phyloP scores from a whole-genome alignment of 2,113 vertebrate species.

The Brienomyrus brachyistius region DNA sequence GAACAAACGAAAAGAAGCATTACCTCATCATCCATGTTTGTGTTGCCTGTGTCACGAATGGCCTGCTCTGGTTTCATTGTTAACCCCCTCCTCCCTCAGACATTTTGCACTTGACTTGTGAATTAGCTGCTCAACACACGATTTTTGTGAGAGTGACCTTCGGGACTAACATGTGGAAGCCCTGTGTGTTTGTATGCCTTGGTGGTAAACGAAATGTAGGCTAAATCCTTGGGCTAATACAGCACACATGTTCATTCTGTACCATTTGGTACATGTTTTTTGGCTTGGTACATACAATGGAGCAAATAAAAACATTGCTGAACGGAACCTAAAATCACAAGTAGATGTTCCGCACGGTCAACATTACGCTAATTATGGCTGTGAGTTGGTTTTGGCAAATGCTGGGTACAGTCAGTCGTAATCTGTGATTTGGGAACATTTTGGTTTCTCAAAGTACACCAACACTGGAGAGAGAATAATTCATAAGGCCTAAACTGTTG shows the following conservation, averaged over 20 bases:
- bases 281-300: background rate
- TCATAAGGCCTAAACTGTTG: background rate
- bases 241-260: background rate
- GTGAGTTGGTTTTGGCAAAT: background rate
- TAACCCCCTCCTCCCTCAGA: constrained; percentile 27
- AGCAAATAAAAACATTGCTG: background rate
- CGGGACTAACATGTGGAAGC: background rate
- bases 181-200: background rate
- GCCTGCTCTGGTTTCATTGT: constrained; percentile 12
- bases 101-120: background rate
- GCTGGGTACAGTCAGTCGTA: background rate
- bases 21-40: constrained; percentile 40
- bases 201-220: background rate
- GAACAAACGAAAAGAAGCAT: constrained; percentile 32
- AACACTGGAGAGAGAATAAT: background rate
- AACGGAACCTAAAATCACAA: background rate
- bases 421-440: background rate
- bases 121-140: background rate
- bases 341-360: background rate
- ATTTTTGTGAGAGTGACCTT: background rate
- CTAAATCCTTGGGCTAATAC: background rate
- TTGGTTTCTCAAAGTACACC: background rate
- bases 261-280: background rate
- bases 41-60: constrained; percentile 33
- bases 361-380: background rate